Evolutionary conservation across 2,888 invertebrate genomes (phyloP).

Genomic region (Sesia bembeciformis): DNA sequence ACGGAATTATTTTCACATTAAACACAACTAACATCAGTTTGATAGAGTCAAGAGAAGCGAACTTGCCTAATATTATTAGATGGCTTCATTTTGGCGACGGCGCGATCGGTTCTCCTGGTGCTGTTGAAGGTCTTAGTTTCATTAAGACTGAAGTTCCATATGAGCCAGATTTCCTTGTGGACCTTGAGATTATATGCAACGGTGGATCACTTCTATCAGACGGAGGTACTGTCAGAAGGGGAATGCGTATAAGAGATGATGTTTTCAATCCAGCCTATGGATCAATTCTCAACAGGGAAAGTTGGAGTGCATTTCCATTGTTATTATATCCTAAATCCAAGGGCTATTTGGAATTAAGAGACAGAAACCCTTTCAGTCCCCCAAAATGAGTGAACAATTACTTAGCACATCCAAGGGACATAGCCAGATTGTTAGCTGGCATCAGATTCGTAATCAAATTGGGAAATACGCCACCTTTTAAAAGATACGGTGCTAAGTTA

Average conservation of each 20-base stretch:
- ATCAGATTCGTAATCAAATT: constrained; percentile 69
- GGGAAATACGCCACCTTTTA: constrained; percentile 58
- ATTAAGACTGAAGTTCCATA: constrained; percentile 56
- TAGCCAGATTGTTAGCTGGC: constrained; percentile 58
- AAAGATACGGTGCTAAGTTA: constrained; percentile 50
- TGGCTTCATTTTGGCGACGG: constrained; percentile 29
- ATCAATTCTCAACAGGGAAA: constrained; percentile 56
- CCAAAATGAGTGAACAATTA: constrained; percentile 83
- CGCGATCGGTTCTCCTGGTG: constrained; percentile 62
- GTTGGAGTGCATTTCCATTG: constrained; percentile 72
- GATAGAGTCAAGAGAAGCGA: constrained; percentile 10
- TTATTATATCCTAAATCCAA: constrained; percentile 78
- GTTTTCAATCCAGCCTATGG: constrained; percentile 58
- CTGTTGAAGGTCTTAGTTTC: constrained; percentile 71
- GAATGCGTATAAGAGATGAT: constrained; percentile 56
- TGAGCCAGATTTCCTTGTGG: constrained; percentile 62
- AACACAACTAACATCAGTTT: constrained; percentile 15
- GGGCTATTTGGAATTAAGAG: constrained; percentile 76
- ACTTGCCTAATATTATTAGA: constrained; percentile 5
- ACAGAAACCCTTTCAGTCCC: constrained; percentile 77
- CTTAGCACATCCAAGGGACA: constrained; percentile 72
- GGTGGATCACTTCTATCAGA: constrained; percentile 71
- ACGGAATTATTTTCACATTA: constrained; percentile 28
- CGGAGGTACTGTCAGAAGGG: constrained; percentile 31
- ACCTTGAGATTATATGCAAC: constrained; percentile 69